Percentiles rank a stretch among this genome's conserved stretches.
Conservation (phyloP, 2,888 invertebrate genomes). For the Tetranychus piercei region DNA sequence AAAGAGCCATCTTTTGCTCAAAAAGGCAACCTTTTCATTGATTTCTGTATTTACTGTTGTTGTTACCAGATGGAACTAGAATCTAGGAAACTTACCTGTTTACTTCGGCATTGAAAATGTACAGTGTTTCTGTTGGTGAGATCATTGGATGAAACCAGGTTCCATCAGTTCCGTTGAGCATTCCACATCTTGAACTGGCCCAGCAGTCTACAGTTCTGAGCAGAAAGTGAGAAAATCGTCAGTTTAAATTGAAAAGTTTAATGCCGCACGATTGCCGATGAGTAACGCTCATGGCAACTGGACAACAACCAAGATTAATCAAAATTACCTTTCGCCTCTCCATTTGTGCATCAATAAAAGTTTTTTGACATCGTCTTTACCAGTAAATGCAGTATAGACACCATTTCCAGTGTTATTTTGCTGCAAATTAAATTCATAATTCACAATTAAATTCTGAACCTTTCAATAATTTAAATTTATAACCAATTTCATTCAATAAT, state of each 20-base stretch:
- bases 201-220: background rate
- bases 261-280: no score
- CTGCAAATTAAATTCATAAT: background rate
- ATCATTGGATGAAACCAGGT: background rate
- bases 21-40: no score
- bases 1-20: no score
- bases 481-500: no score
- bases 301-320: background rate
- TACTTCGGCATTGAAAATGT: background rate
- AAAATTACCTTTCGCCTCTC: background rate
- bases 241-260: background rate
- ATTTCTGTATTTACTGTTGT: no score
- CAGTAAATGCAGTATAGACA: background rate
- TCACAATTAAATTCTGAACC: background rate
- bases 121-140: background rate
- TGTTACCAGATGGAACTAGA: no score
- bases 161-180: background rate
- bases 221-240: background rate
- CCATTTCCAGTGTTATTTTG: background rate
- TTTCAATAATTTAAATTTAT: no score
- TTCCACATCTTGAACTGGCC: background rate
- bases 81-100: background rate
- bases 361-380: conserved; percentile 2
- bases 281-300: background rate
- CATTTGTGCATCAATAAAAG: background rate